phyloP scores from a whole-genome alignment of 2,888 invertebrate genomes.

The Rotaria sp. region DNA sequence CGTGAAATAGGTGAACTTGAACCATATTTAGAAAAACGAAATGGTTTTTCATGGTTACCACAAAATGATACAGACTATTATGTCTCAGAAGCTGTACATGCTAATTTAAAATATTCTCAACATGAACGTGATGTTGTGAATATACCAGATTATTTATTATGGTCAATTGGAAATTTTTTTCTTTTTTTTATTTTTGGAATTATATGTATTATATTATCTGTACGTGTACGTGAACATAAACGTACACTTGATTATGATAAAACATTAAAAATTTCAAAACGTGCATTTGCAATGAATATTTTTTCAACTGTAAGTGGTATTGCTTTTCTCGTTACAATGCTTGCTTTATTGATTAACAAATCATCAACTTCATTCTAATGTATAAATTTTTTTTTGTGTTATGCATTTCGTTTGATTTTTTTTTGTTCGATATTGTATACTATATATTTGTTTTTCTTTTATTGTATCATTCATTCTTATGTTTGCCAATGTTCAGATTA shows the following conservation, averaged over 20 bases:
- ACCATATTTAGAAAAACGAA: not conserved
- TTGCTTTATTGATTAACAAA: not conserved
- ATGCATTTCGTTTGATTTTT: not conserved
- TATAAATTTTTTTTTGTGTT: not conserved
- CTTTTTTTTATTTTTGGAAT: not conserved
- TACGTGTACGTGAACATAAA: conserved; percentile 7
- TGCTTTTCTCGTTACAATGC: not conserved
- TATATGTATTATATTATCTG: conserved; percentile 5
- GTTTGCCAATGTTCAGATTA: not conserved
- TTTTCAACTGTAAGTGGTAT: not conserved
- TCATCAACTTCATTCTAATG: not conserved
- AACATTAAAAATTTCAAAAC: not conserved
- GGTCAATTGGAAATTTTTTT: not conserved
- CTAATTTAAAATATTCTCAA: not conserved
- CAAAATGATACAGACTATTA: not conserved
- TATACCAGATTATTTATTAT: not conserved
- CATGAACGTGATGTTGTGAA: not conserved
- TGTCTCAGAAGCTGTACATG: not conserved
- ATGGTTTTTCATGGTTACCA: not conserved
- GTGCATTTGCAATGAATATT: not conserved
- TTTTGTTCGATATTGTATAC: not conserved
- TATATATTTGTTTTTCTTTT: not conserved
- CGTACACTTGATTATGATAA: not conserved
- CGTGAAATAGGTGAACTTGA: not conserved
- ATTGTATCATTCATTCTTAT: not conserved